Conservation (phyloP, 2,888 invertebrate genomes). For the Itoplectis maculator region DNA sequence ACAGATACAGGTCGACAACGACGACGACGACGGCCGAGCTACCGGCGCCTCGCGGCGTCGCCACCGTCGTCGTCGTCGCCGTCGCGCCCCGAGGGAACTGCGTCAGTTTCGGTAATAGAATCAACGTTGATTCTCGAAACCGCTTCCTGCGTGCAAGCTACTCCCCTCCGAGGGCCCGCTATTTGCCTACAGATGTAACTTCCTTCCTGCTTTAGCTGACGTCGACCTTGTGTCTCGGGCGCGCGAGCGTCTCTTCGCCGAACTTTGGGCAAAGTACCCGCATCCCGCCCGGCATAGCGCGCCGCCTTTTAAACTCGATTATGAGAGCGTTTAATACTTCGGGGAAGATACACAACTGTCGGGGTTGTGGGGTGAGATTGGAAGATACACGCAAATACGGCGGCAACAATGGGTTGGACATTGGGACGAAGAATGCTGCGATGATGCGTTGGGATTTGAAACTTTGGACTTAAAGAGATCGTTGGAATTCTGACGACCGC, state of each 20-base stretch:
- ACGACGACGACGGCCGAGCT: too few species aligned
- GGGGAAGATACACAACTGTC: neutral
- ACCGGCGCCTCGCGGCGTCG: slow-evolving; percentile 30
- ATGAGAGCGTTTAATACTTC: neutral
- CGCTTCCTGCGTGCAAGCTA: slow-evolving; percentile 51
- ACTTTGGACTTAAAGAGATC: too few species aligned
- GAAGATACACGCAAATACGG: too few species aligned
- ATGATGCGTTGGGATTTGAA: too few species aligned
- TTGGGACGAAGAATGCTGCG: too few species aligned
- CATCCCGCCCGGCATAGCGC: too few species aligned
- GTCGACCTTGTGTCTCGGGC: slow-evolving; percentile 32
- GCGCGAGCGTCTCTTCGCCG: slow-evolving; percentile 10
- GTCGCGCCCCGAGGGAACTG: slow-evolving; percentile 46
- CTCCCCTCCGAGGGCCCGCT: slow-evolving; percentile 44
- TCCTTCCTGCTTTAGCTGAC: slow-evolving; percentile 55
- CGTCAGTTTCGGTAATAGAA: slow-evolving; percentile 65
- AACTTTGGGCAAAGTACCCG: slow-evolving; percentile 29
- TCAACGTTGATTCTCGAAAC: slow-evolving; percentile 61
- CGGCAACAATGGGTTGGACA: too few species aligned
- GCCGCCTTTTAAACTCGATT: slow-evolving; percentile 8
- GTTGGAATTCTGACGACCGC: too few species aligned
- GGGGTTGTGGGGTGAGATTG: too few species aligned
- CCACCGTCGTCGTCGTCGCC: slow-evolving; percentile 8
- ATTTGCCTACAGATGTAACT: slow-evolving; percentile 63
- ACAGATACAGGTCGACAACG: neutral